Conservation (phyloP, 2,797 vertebrate species). For the Sebastes nivosus region DNA sequence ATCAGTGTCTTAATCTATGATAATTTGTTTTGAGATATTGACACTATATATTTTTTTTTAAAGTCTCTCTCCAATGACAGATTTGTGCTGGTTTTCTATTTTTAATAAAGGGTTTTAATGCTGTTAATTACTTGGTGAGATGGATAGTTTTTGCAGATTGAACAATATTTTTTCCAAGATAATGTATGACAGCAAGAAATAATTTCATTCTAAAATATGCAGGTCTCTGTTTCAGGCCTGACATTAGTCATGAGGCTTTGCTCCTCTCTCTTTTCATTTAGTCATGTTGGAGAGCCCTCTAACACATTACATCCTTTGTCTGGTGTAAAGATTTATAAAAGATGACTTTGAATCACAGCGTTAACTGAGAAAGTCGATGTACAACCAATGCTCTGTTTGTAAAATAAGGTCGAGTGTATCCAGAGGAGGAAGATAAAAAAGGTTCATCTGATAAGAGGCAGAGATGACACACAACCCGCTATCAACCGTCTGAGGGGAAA, state of each 20-base stretch:
- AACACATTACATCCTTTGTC: background rate
- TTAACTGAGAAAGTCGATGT: background rate
- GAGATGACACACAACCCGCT: background rate
- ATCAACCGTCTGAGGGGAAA: background rate
- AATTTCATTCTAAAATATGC: background rate
- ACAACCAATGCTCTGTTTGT: background rate
- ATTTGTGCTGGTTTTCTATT: background rate
- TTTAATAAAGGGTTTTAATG: background rate
- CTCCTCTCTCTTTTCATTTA: background rate
- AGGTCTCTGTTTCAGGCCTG: background rate
- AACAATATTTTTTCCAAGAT: background rate
- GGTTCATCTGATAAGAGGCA: background rate
- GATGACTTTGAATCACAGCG: background rate
- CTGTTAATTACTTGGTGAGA: background rate
- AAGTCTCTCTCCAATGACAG: background rate
- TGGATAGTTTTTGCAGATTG: background rate
- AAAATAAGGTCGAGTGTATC: background rate
- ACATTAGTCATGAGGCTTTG: background rate
- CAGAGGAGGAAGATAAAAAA: background rate
- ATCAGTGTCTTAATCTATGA: background rate
- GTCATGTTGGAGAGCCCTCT: background rate
- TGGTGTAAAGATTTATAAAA: background rate
- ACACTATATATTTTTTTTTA: background rate
- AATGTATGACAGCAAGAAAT: background rate
- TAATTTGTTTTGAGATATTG: background rate